Conservation (phyloP, 2,888 invertebrate genomes). For the Drosophila merina region DNA sequence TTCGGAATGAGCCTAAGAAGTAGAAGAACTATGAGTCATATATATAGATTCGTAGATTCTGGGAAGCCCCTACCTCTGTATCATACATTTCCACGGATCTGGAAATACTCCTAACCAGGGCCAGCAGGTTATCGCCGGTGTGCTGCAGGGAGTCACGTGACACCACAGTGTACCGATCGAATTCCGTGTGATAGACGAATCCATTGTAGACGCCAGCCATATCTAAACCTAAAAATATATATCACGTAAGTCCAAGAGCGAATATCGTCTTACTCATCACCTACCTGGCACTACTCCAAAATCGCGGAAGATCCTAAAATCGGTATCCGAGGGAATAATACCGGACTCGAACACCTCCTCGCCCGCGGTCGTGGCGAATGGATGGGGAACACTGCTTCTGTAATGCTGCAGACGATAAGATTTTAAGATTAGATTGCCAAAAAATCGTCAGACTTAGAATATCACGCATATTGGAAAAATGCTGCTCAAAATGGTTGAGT, state of each 20-base stretch:
- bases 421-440: conserved; percentile 25
- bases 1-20: conserved; percentile 80
- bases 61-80: conserved; percentile 60
- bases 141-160: conserved; percentile 88
- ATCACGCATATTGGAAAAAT: conserved; percentile 13
- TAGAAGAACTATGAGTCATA: not conserved
- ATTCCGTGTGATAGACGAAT: conserved; percentile 90
- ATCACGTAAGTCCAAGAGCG: not conserved
- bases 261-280: too few relatives aligned
- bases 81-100: conserved; percentile 82
- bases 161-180: conserved; percentile 87
- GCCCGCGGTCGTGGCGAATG: conserved; percentile 85
- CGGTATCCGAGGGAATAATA: conserved; percentile 88
- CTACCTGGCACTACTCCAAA: conserved; percentile 86
- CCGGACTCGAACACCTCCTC: conserved; percentile 89
- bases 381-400: conserved; percentile 85
- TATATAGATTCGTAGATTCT: not conserved
- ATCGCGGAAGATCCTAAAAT: conserved; percentile 87
- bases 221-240: conserved; percentile 86
- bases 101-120: conserved; percentile 85
- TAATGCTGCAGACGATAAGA: conserved; percentile 82
- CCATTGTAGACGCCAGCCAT: conserved; percentile 89
- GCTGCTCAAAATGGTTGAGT: conserved; percentile 2
- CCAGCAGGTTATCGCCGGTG: conserved; percentile 89
- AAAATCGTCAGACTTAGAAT: conserved; percentile 18